Base-by-base conservation (phyloP, 2,113 vertebrate species). In the Scalopus aquaticus region DNA sequence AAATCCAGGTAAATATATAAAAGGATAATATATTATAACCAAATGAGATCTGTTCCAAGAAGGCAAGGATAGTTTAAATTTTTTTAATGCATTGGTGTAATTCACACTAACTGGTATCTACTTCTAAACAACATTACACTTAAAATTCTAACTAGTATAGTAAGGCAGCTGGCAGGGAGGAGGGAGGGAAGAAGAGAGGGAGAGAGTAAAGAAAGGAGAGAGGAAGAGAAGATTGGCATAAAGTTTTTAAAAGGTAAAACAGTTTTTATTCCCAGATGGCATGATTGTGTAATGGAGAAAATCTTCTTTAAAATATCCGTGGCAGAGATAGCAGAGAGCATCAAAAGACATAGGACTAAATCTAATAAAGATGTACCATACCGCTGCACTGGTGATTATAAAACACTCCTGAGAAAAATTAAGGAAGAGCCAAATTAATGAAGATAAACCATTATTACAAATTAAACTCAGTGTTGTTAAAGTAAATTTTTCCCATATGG, bases 361-460 rank as follows among this genome's bases (percentile, higher is more conserved):
- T 70, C 49, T 69, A 87, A 82, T 78, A 13, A 69, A 83, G 62
- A 83, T 78, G 16, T 65, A 28, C 30, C 51, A 92, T 37, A 80
- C 17, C 58, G 80, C 72, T 93, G 58, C 54, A 79, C 28, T 89
- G 62, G 39, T 51, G 88, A 93, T 85, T 77, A 92, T 0, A 80
- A 91, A 95, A 77, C 76, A 77, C 19, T 90, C 39, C 24, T 42
- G 19, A 87, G n/a, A 94, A 95, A 90, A 92, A 70, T 70, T 65
- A 90, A 91, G 56, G 30, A 78, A 91, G 81, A 19, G 46, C 39
- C 76, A 94, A 95, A 65, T 80, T 78, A 88, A 92, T 85, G 39
- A 88, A 92, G 32, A 85, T 78, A 90, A 95, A 58, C 30, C 51
- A 88, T 30, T 22, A 69, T 60, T 56, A 82, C 51, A 51, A 60